Evolutionary conservation across 2,113 vertebrate genomes (phyloP).

Genomic region (Cyprinodon variegatus): DNA sequence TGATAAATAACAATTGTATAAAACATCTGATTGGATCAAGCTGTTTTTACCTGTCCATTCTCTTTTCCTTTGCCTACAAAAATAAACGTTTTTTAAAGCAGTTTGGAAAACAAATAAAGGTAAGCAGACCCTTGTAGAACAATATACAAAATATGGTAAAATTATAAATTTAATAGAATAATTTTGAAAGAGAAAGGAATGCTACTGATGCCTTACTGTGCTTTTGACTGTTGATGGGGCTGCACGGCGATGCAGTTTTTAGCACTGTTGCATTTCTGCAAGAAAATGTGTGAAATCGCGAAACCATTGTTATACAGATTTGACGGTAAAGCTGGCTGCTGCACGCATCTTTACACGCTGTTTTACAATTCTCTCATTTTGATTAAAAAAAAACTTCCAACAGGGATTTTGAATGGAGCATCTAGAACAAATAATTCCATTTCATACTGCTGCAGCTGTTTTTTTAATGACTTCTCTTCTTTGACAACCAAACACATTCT

Average conservation of each 20-base stretch:
- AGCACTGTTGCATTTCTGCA: too few species aligned
- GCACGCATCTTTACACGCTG: not conserved
- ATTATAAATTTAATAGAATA: too few species aligned
- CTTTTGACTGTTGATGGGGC: not conserved
- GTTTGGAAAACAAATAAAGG: not conserved
- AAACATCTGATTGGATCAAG: not conserved
- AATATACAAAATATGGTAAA: not conserved
- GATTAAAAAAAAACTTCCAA: not conserved
- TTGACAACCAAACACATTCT: constrained; percentile 5
- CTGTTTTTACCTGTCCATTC: not conserved
- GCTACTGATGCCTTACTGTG: not conserved
- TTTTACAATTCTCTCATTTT: not conserved
- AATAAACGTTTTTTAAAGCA: not conserved
- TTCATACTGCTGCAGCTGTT: not conserved
- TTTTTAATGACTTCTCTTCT: not conserved
- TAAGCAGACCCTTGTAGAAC: not conserved
- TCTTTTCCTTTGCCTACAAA: not conserved
- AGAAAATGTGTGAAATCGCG: not conserved
- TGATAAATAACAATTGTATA: not conserved
- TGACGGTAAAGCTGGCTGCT: not conserved
- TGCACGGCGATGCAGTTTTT: too few species aligned
- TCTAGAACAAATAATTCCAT: not conserved
- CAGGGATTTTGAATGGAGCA: not conserved
- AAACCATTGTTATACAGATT: not conserved
- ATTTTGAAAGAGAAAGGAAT: not conserved